These are phyloP conservation scores for Silurus aristotelis DNA, from an alignment of 2,797 vertebrate genomes.

Conservation along the genomic window DNA sequence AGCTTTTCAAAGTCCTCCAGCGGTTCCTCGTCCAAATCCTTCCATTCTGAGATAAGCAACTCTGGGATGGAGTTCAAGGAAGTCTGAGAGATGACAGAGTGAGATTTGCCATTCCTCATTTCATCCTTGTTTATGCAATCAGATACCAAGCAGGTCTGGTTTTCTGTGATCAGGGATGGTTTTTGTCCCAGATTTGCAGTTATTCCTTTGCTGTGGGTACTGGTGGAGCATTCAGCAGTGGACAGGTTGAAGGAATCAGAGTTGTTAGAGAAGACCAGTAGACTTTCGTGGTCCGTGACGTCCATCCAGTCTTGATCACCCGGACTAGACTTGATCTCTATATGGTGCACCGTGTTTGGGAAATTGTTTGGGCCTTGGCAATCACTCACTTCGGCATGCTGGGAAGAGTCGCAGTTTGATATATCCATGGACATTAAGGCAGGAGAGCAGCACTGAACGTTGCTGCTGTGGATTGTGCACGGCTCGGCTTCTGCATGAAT, in stretches of 20 bases:
- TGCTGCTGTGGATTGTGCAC: constrained; percentile 46
- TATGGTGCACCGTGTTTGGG: constrained; percentile 69
- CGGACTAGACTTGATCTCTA: constrained; percentile 56
- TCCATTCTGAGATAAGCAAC: constrained; percentile 82
- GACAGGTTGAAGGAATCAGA: constrained; percentile 33
- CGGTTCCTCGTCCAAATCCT: constrained; percentile 79
- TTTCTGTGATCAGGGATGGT: constrained; percentile 53
- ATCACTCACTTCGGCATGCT: constrained; percentile 66
- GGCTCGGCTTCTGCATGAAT: constrained; percentile 37
- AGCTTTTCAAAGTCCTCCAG: constrained; percentile 83
- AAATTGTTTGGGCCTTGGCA: constrained; percentile 73
- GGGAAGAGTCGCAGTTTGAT: constrained; percentile 50
- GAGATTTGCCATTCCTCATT: constrained; percentile 49
- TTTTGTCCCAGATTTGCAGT: constrained; percentile 69
- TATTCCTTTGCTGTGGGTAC: constrained; percentile 72
- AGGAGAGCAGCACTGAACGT: constrained; percentile 55
- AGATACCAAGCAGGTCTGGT: constrained; percentile 57
- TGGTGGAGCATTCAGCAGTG: constrained; percentile 50
- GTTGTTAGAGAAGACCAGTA: constrained; percentile 31
- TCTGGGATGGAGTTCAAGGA: constrained; percentile 75
- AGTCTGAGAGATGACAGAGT: constrained; percentile 61
- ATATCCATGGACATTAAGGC: constrained; percentile 57
- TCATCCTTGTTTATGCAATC: constrained; percentile 56
- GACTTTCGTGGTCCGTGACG: constrained; percentile 19
- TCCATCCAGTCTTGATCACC: constrained; percentile 36